Base-by-base conservation (phyloP, 2,888 invertebrate genomes). In the Blastobasis lacticolella region DNA sequence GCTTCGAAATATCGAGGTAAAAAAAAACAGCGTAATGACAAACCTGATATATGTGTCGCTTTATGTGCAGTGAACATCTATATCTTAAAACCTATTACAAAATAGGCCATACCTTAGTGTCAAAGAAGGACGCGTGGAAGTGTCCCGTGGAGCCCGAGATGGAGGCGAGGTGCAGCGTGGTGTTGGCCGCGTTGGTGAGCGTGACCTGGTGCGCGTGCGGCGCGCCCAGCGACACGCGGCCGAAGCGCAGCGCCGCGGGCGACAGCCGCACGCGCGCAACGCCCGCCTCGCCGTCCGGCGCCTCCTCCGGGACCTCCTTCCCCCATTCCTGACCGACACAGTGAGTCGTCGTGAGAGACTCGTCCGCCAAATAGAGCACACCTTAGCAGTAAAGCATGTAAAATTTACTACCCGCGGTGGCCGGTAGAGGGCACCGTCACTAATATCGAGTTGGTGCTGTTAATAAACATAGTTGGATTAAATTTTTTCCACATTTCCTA, bases 71-170 rank as follows among this genome's bases (percentile, higher is more conserved):
- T 23, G 23, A 3, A 23, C 23, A 23, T 2, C 23, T 23, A 23
- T 23, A 23, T 23, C 23, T 23, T 23, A 23, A 23, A 23, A 23
- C 23, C 23, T 23, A 23, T 23, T 2, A 9, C 41, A 42, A 9
- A 6, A 42, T 10, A 7, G 9, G 1, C 40, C 10, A 9, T 78
- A 97, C 97, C 92, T 97, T 97, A 71, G 97, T 93, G 73, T 97
- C 94, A 83, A 98, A 98, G 90, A 98, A 98, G 61, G 98, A 97
- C 71, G 97, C 97, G 84, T 98, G 97, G 90, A 98, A 98, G 89
- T 97, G 95, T 41, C 95, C 94, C 65, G 97, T 96, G 81, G 94
- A 96, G 69, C 97, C 97, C 61, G 97, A 96, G 74, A 98, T 96
- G 61, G 97, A 97, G 75, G 95, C 94, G 76, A 98, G 92, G 80